These are phyloP conservation scores for Falco rusticolus DNA, from an alignment of 2,797 vertebrate genomes.

Conservation along the genomic window DNA sequence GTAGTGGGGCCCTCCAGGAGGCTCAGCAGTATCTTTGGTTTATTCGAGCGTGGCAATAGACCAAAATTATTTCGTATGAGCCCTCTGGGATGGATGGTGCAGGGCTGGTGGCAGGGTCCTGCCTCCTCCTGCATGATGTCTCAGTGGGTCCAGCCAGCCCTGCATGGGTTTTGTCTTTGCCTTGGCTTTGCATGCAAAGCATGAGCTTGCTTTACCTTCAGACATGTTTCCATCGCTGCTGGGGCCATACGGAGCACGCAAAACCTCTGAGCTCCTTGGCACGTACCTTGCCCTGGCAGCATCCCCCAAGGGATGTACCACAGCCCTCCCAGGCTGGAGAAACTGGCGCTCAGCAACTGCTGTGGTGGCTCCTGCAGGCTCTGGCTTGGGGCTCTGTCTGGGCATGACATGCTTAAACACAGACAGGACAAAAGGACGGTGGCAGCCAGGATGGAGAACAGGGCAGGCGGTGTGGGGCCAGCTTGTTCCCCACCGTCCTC, in stretches of 20 bases:
- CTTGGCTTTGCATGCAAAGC: neutral
- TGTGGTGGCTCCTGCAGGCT: fast-evolving
- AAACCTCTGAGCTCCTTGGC: neutral
- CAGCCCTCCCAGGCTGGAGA: neutral
- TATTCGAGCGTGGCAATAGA: neutral
- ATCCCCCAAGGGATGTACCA: neutral
- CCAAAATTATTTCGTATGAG: neutral
- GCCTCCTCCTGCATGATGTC: neutral
- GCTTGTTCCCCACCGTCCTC: neutral
- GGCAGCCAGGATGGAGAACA: neutral
- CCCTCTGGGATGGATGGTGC: neutral
- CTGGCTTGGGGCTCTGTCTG: fast-evolving
- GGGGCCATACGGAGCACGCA: fast-evolving
- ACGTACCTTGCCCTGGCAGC: fast-evolving
- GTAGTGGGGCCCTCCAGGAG: fast-evolving
- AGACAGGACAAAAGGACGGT: neutral
- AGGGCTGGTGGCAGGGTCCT: neutral
- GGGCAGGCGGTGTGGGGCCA: fast-evolving
- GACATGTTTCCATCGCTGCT: neutral
- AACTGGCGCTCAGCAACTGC: fast-evolving
- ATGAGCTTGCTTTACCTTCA: fast-evolving
- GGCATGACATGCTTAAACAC: neutral
- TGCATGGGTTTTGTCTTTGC: neutral
- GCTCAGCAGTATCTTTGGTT: neutral
- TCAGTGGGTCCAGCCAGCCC: neutral